Percentiles rank a stretch among this genome's conserved stretches.
phyloP scores from a whole-genome alignment of 2,113 vertebrate genomes.

The cattle (Bos taurus) region ARS-UCD2.0 NC_037356.1:1100001-1100500 shows the following conservation, averaged over 20 bases:
- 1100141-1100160: background rate
- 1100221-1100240: background rate
- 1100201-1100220: background rate
- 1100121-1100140: background rate
- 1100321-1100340: background rate
- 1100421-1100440: background rate
- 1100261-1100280: background rate
- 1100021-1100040: background rate
- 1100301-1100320: background rate
- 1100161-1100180: background rate
- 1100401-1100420: conserved; percentile 59
- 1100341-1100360: background rate
- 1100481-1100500: background rate
- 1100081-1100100: background rate
- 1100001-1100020: background rate
- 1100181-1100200: background rate
- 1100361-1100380: background rate
- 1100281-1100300: background rate
- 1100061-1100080: background rate
- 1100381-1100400: background rate
- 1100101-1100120: background rate
- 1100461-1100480: background rate
- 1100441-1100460: background rate
- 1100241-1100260: background rate
- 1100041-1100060: background rate